phyloP scores from a whole-genome alignment of 2,797 vertebrate genomes.

The Valencia hispanica region DNA sequence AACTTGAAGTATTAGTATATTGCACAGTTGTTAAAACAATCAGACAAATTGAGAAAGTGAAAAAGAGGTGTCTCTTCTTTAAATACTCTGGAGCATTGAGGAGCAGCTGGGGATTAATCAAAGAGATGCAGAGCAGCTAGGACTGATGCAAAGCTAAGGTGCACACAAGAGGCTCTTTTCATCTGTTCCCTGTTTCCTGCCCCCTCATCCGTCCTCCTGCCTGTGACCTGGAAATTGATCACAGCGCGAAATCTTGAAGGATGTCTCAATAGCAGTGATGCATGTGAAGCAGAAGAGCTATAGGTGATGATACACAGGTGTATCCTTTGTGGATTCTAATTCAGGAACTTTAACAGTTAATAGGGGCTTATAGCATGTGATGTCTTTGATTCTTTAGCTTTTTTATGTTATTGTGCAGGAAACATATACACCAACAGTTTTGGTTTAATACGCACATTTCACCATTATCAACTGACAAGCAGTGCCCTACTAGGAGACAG shows the following conservation, averaged over 20 bases:
- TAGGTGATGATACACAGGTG: slow-evolving; percentile 3
- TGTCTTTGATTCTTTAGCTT: neutral
- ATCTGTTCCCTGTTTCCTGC: slow-evolving; percentile 13
- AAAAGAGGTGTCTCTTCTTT: slow-evolving; percentile 18
- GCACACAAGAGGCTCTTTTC: slow-evolving; percentile 11
- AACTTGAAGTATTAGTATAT: slow-evolving; percentile 3
- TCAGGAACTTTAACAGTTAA: neutral
- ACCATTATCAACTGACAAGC: neutral
- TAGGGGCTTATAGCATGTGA: neutral
- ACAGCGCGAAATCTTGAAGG: slow-evolving; percentile 9
- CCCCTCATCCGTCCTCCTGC: slow-evolving; percentile 9
- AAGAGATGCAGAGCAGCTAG: slow-evolving; percentile 28
- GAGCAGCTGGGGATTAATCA: slow-evolving; percentile 38
- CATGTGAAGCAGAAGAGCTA: slow-evolving; percentile 9
- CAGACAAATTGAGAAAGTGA: slow-evolving; percentile 16
- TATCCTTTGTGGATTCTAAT: slow-evolving; percentile 7
- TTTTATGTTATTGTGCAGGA: neutral
- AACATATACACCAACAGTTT: neutral
- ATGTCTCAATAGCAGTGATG: slow-evolving; percentile 8
- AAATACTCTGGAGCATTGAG: slow-evolving; percentile 27
- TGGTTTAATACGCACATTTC: neutral
- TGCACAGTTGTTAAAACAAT: neutral
- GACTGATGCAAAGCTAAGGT: slow-evolving; percentile 4
- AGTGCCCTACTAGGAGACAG: neutral
- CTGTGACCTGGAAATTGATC: slow-evolving; percentile 21